Evolutionary conservation across 1,140 invertebrate genomes (phyloP).

Genomic region (Myzus persicae): DNA sequence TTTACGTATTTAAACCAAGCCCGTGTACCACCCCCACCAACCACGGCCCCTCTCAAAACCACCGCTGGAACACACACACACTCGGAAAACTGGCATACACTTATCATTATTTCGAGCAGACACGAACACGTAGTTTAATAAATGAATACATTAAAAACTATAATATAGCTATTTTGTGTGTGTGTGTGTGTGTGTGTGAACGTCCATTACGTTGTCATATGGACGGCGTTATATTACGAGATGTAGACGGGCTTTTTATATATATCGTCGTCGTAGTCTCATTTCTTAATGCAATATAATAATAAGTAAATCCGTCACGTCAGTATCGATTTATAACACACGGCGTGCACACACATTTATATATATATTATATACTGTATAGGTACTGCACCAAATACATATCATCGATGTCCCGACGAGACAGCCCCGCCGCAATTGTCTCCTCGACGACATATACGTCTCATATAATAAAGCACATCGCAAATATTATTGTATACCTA

Average conservation of each 20-base stretch:
- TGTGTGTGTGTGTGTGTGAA: neutral
- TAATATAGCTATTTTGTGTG: neutral
- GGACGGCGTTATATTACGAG: neutral
- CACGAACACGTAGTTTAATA: neutral
- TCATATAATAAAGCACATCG: neutral
- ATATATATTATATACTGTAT: neutral
- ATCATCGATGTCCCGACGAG: neutral
- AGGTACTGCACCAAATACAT: slow-evolving; percentile 4
- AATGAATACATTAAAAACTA: neutral
- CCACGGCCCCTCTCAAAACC: neutral
- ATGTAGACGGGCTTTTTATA: neutral
- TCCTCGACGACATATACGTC: neutral
- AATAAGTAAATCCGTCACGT: slow-evolving; percentile 3
- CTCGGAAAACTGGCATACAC: neutral
- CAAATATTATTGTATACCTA: neutral
- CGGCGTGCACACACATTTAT: neutral
- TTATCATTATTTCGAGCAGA: neutral
- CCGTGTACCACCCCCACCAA: no score
- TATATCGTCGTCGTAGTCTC: neutral
- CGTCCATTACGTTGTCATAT: no score
- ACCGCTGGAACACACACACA: neutral
- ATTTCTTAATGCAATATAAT: neutral
- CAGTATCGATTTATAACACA: neutral
- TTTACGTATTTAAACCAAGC: no score
- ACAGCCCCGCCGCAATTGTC: neutral